phyloP scores from a whole-genome alignment of 2,797 vertebrate genomes.

The Pseudomugil gertrudae region DNA sequence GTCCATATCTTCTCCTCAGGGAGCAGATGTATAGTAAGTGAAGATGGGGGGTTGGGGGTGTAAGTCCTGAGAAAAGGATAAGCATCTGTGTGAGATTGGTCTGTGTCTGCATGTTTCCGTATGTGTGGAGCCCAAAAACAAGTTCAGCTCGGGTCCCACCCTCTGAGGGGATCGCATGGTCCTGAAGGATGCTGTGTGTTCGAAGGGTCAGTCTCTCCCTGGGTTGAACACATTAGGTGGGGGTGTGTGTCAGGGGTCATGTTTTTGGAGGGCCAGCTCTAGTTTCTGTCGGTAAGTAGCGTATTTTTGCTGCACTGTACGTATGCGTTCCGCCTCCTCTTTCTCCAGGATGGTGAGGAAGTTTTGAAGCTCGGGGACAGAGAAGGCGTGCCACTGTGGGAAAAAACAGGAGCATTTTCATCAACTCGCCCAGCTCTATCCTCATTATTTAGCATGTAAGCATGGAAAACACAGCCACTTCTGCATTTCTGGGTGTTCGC shows the following conservation, averaged over 20 bases:
- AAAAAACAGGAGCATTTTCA: constrained; percentile 11
- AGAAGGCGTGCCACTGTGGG: constrained; percentile 94
- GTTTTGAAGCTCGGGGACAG: constrained; percentile 96
- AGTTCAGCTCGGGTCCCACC: constrained; percentile 43
- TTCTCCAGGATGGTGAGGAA: constrained; percentile 93
- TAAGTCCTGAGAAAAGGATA: constrained; percentile 75
- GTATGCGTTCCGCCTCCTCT: constrained; percentile 92
- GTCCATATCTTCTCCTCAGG: constrained; percentile 29
- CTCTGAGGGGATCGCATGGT: constrained; percentile 34
- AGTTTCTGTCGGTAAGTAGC: constrained; percentile 86
- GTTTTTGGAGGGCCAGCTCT: constrained; percentile 84
- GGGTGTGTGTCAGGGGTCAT: constrained; percentile 79
- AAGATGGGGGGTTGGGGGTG: constrained; percentile 1
- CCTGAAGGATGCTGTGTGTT: constrained; percentile 5
- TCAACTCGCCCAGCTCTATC: neutral
- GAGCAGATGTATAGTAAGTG: constrained; percentile 12
- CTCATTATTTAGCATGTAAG: neutral
- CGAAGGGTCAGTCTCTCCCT: constrained; percentile 47
- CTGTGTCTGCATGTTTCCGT: constrained; percentile 31
- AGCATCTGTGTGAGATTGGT: constrained; percentile 26
- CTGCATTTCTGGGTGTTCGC: neutral
- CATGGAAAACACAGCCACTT: neutral
- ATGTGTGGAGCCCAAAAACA: constrained; percentile 30
- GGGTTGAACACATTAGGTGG: constrained; percentile 57
- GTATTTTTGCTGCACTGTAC: constrained; percentile 89